Evolutionary conservation across 2,113 vertebrate genomes (phyloP).

Genomic region (Campylorhamphus procurvoides): DNA sequence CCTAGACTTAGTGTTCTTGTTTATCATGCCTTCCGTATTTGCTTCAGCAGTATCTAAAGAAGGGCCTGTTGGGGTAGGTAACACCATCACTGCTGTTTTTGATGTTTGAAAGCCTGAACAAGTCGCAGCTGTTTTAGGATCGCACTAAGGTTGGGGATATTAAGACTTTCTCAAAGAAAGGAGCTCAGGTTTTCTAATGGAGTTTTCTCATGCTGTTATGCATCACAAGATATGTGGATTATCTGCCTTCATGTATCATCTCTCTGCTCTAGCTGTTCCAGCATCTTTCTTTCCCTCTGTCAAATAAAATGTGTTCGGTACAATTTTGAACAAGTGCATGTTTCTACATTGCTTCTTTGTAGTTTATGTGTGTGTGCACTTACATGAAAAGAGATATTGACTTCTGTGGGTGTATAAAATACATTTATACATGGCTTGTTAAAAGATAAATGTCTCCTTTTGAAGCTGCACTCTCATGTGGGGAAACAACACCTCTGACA

Average conservation of each 20-base stretch:
- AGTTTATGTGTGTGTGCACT: neutral
- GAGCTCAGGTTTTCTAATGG: neutral
- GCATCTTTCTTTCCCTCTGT: neutral
- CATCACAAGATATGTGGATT: neutral
- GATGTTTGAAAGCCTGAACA: neutral
- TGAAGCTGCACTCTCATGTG: neutral
- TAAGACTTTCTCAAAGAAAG: neutral
- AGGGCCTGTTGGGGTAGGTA: neutral
- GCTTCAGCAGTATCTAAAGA: neutral
- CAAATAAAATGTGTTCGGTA: neutral
- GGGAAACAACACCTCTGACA: neutral
- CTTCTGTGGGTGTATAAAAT: neutral
- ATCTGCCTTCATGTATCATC: neutral
- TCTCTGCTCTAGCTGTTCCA: neutral
- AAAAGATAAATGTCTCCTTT: neutral
- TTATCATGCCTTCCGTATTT: neutral
- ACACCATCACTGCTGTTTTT: neutral
- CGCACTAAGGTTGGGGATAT: neutral
- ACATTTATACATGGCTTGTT: neutral
- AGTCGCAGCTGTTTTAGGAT: neutral
- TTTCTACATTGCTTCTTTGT: neutral
- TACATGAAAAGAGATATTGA: neutral
- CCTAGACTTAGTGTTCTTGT: neutral
- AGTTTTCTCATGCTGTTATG: neutral
- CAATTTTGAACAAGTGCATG: neutral